These are phyloP conservation scores for Psettodes erumei DNA, from an alignment of 2,113 vertebrate species.

Conservation along the genomic window DNA sequence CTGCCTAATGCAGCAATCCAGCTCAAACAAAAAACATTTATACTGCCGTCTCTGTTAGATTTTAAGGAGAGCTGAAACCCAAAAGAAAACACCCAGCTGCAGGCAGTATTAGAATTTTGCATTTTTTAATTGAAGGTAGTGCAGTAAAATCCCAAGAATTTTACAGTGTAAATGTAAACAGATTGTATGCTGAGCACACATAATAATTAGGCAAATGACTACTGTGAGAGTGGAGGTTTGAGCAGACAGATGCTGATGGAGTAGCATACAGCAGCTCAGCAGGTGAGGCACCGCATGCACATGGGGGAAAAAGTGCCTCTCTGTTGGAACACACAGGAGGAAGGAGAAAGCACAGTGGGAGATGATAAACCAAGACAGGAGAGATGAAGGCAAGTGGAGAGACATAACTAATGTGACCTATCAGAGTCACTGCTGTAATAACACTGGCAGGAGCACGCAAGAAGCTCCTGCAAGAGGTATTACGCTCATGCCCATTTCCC, in stretches of 20 bases:
- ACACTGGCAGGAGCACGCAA: neutral
- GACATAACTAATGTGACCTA: conserved; percentile 30
- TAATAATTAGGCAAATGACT: conserved; percentile 39
- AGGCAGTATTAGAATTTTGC: neutral
- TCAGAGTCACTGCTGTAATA: conserved; percentile 30
- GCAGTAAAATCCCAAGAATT: conserved; percentile 4
- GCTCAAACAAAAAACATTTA: too few species aligned
- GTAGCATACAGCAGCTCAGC: conserved; percentile 24
- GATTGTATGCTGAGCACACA: conserved; percentile 27
- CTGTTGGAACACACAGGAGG: conserved; percentile 25
- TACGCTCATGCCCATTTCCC: conserved; percentile 10
- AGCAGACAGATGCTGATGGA: conserved; percentile 40
- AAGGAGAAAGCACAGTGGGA: conserved; percentile 37
- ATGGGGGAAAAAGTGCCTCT: conserved; percentile 11
- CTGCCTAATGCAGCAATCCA: conserved; percentile 7
- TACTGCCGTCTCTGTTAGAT: too few species aligned
- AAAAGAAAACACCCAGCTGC: conserved; percentile 12
- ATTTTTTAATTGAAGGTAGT: neutral
- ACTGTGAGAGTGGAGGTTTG: conserved; percentile 26
- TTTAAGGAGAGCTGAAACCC: neutral
- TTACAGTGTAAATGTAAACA: neutral
- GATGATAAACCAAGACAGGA: conserved; percentile 29
- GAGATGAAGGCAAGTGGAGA: conserved; percentile 34
- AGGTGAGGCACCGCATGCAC: conserved; percentile 12
- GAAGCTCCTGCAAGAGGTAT: neutral